These are phyloP conservation scores for Chorisops tibialis DNA, from an alignment of 2,888 invertebrate genomes.

Conservation along the genomic window DNA sequence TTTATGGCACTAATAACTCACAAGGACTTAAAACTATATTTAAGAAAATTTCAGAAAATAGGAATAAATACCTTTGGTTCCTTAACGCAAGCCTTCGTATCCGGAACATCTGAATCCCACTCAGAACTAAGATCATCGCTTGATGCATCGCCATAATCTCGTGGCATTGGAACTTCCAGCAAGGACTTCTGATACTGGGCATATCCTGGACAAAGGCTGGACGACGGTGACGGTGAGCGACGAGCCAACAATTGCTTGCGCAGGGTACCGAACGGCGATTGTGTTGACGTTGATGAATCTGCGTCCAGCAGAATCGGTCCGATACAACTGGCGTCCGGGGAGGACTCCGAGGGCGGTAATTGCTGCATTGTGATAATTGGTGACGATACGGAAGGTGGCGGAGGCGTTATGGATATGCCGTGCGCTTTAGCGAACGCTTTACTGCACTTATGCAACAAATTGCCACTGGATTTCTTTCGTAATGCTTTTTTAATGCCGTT, in stretches of 20 bases:
- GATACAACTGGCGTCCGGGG: slow-evolving; percentile 44
- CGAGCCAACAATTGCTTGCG: slow-evolving; percentile 41
- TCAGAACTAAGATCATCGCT: slow-evolving; percentile 89
- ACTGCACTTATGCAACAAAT: slow-evolving; percentile 48
- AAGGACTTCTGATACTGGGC: slow-evolving; percentile 76
- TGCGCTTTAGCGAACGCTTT: slow-evolving; percentile 51
- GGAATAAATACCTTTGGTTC: slow-evolving; percentile 31
- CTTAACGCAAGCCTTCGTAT: slow-evolving; percentile 38
- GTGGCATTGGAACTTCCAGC: slow-evolving; percentile 69
- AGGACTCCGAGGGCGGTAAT: slow-evolving; percentile 51
- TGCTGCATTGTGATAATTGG: slow-evolving; percentile 47
- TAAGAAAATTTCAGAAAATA: too few relatives aligned
- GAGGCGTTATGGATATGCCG: slow-evolving; percentile 43
- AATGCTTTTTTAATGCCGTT: slow-evolving; percentile 41
- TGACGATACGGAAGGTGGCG: slow-evolving; percentile 44
- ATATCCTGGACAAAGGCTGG: slow-evolving; percentile 63
- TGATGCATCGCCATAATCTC: slow-evolving; percentile 85
- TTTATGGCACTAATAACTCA: too few relatives aligned
- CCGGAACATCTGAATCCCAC: slow-evolving; percentile 82
- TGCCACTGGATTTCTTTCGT: slow-evolving; percentile 48
- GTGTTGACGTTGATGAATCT: background rate
- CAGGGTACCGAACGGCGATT: slow-evolving; percentile 7
- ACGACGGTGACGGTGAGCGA: slow-evolving; percentile 56
- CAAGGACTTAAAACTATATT: too few relatives aligned
- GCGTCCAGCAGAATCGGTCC: slow-evolving; percentile 35